Conservation (phyloP, 2,888 invertebrate species). For the Cacoxenus indagator region DNA sequence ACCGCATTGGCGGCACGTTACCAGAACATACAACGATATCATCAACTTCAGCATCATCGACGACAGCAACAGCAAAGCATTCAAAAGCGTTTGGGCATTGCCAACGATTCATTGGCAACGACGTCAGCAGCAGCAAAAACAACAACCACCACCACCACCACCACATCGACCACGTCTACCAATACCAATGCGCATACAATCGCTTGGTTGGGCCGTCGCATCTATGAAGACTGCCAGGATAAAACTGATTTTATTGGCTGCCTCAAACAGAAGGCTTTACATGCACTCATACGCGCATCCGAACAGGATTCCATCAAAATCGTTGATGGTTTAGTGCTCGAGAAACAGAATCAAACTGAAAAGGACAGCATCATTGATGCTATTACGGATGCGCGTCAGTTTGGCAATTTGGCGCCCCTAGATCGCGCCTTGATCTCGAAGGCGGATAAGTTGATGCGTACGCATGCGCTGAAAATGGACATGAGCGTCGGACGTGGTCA, state of each 20-base stretch:
- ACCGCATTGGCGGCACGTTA: not conserved
- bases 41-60: not conserved
- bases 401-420: slow-evolving; percentile 73
- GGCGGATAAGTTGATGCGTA: slow-evolving; percentile 75
- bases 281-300: slow-evolving; percentile 74
- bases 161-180: not conserved
- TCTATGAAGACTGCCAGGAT: slow-evolving; percentile 77
- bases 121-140: not conserved
- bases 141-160: slow-evolving; percentile 6
- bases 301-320: slow-evolving; percentile 77
- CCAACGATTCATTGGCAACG: slow-evolving; percentile 31
- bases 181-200: not conserved
- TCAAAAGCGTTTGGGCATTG: slow-evolving; percentile 7
- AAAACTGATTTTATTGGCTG: slow-evolving; percentile 75
- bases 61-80: not conserved
- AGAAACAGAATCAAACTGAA: slow-evolving; percentile 74
- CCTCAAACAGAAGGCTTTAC: slow-evolving; percentile 76
- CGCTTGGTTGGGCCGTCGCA: slow-evolving; percentile 72
- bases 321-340: slow-evolving; percentile 75
- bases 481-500: slow-evolving; percentile 64
- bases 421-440: slow-evolving; percentile 72
- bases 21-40: not conserved
- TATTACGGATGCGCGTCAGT: slow-evolving; percentile 74
- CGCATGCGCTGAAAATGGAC: slow-evolving; percentile 74
- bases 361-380: slow-evolving; percentile 66